These are phyloP conservation scores for Pasiphila rectangulata DNA, from an alignment of 2,888 invertebrate genomes.

Conservation along the genomic window DNA sequence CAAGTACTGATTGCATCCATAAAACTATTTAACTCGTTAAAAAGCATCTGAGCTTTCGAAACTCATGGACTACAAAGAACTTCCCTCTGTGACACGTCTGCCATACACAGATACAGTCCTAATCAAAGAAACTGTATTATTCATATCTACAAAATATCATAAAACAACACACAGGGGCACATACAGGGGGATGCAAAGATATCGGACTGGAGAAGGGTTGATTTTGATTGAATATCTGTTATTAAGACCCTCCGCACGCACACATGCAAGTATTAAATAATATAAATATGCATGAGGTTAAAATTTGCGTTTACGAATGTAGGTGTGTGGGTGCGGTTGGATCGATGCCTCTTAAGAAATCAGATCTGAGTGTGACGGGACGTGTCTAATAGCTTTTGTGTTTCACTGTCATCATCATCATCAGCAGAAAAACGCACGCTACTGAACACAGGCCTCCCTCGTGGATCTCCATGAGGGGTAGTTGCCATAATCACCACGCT, in stretches of 20 bases:
- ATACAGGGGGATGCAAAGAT: slow-evolving; percentile 63
- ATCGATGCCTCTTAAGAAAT: slow-evolving; percentile 33
- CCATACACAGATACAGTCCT: slow-evolving; percentile 28
- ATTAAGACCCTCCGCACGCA: slow-evolving; percentile 71
- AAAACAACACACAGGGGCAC: slow-evolving; percentile 46
- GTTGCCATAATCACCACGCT: too few species aligned
- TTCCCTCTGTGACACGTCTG: neutral
- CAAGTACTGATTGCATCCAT: too few species aligned
- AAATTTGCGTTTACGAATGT: slow-evolving; percentile 54
- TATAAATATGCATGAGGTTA: slow-evolving; percentile 80
- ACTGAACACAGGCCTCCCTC: too few species aligned
- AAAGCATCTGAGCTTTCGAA: too few species aligned
- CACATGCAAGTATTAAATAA: slow-evolving; percentile 73
- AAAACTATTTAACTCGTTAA: too few species aligned
- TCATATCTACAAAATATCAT: slow-evolving; percentile 31
- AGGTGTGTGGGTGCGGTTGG: slow-evolving; percentile 37
- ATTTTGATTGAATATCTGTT: slow-evolving; percentile 81
- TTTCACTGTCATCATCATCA: neutral
- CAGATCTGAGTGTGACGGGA: slow-evolving; percentile 18
- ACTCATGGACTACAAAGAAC: too few species aligned
- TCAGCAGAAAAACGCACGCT: neutral
- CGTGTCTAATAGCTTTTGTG: slow-evolving; percentile 16
- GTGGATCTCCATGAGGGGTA: too few species aligned
- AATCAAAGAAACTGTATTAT: slow-evolving; percentile 34
- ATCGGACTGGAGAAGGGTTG: slow-evolving; percentile 75